Evolutionary conservation across 2,113 vertebrate genomes (phyloP).

Genomic region (Copsychus sechellarum): DNA sequence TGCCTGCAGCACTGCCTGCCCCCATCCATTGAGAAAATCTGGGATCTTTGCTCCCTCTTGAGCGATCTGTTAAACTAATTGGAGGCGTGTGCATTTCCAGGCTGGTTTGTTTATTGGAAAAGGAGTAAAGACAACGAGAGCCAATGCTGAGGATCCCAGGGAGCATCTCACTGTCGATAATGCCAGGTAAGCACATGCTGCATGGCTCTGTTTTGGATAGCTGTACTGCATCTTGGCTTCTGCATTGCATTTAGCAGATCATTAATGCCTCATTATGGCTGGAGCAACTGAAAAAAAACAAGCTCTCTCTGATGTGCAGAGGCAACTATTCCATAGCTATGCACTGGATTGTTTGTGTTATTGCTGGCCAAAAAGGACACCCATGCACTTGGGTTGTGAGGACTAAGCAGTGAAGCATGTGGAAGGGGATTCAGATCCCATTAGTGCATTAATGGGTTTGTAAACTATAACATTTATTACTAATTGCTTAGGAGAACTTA

Average conservation of each 20-base stretch:
- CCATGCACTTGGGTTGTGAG: neutral
- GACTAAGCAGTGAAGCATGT: neutral
- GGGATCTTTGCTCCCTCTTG: neutral
- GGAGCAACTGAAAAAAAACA: neutral
- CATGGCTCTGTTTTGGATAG: neutral
- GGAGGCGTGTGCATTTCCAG: neutral
- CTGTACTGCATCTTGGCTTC: neutral
- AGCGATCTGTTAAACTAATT: neutral
- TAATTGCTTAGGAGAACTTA: neutral
- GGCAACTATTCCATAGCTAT: neutral
- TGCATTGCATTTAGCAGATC: neutral
- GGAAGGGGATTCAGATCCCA: neutral
- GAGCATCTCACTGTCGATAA: constrained; percentile 49
- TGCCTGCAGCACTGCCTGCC: neutral
- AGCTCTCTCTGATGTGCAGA: neutral
- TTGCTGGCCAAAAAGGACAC: neutral
- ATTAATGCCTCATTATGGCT: constrained; percentile 30
- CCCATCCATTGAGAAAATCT: neutral
- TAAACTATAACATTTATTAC: neutral
- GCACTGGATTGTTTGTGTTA: neutral
- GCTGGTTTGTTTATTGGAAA: constrained; percentile 69
- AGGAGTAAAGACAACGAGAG: constrained; percentile 52
- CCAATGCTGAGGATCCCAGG: constrained; percentile 58
- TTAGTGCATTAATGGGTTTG: neutral
- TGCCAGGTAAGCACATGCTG: constrained; percentile 54